Evolutionary conservation across 2,113 vertebrate species (phyloP), one percentile per base, ranked within the genome.

Genomic region (Rhinolophus sinicus): DNA sequence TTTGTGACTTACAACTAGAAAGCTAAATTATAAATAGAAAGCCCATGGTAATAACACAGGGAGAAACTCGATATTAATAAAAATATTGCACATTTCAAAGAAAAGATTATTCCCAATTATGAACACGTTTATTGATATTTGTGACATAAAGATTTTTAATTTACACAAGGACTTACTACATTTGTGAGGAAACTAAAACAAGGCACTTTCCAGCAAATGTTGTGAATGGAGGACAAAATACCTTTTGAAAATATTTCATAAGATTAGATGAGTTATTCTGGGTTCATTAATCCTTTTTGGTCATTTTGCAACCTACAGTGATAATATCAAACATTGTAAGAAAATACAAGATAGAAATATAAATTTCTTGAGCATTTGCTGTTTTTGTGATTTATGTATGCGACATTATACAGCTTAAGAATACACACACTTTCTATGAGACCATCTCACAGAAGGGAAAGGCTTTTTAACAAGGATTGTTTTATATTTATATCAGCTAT

Each of bases 1-100:
- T 80, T 80, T 69, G 69, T 92, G 65, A 95, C 95, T 97, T 96
- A 58, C 90, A 95, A 86, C 16, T 88, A 67, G 50, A 91, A 96
- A 88, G 65, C 47, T 96, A 81, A 90, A 90, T 90, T 95, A 38
- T 70, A 90, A 96, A 40, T 64, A 90, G 67, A 26, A 90, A 73
- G 30, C 54, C 44, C 76, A 12, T 85, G 81, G 54, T 81, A 90
- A 84, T 95, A 93, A 89, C 19, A 92, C 58, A 83, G 90, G 72
- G 89, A 58, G 44, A 86, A 73, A 92, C 73, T 90, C 35, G 14
- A 65, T 86, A 67, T 70, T 91, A 88, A 77, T 94, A 58, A 92
- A 80, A 90, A 52, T 56, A 73, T 86, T 75, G 35, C 16, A 60
- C 19, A 77, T 73, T 88, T 82, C 47, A 58, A 92, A 93, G 83